These are phyloP conservation scores for Mus spretus DNA, from an alignment of 2,797 vertebrate species.

Conservation along the genomic window DNA sequence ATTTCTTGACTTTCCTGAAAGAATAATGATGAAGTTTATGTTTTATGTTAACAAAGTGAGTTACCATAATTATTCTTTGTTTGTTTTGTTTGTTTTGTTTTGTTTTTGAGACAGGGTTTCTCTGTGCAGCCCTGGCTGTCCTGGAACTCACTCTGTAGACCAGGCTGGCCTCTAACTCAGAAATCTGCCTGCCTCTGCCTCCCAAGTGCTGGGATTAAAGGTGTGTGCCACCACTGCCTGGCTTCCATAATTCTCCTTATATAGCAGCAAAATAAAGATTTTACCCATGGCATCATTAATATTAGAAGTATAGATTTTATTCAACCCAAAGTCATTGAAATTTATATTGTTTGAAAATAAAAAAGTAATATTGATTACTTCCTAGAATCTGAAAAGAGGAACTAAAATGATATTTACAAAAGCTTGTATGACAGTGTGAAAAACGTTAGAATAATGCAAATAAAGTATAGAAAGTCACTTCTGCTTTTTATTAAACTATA, in stretches of 20 bases:
- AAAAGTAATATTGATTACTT: background rate
- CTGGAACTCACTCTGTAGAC: no score
- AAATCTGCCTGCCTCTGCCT: no score
- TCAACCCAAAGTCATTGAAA: background rate
- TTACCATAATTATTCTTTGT: background rate
- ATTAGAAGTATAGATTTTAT: background rate
- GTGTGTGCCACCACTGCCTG: no score
- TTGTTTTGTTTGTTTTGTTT: no score
- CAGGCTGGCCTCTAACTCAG: no score
- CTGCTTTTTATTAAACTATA: background rate
- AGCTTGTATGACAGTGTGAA: background rate
- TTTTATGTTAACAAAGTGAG: no score
- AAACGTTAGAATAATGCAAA: background rate
- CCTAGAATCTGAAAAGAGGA: background rate
- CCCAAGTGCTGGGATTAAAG: no score
- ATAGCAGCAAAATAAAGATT: background rate
- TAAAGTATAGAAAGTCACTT: background rate
- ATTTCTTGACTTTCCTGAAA: background rate
- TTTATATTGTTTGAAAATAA: background rate
- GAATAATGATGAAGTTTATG: background rate
- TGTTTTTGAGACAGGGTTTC: no score
- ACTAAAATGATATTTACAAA: no score
- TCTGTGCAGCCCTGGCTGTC: no score
- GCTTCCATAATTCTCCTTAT: background rate
- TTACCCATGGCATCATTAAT: background rate